phyloP scores from a whole-genome alignment of 2,113 vertebrate species.

The Turnix velox region DNA sequence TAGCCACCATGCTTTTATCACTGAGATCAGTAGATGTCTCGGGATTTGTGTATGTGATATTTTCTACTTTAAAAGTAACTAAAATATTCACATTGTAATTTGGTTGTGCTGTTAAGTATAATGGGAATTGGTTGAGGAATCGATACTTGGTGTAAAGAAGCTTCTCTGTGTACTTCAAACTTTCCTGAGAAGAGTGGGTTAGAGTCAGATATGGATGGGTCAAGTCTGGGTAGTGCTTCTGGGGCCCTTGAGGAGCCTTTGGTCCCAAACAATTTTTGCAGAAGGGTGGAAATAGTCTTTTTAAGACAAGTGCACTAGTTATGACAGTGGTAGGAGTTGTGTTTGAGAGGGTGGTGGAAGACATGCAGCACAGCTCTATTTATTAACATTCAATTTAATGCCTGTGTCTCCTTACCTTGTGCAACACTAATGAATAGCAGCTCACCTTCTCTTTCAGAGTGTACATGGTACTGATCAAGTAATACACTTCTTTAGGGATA shows the following conservation, averaged over 20 bases:
- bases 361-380: not conserved
- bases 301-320: not conserved
- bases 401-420: not conserved
- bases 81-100: not conserved
- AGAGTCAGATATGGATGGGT: not conserved
- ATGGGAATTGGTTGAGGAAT: not conserved
- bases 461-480: not conserved
- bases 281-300: not conserved
- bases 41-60: not conserved
- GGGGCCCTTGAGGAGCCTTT: not conserved
- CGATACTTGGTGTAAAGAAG: not conserved
- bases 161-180: not conserved
- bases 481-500: not conserved
- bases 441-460: not conserved
- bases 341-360: not conserved
- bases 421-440: not conserved
- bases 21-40: not conserved
- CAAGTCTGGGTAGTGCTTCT: not conserved
- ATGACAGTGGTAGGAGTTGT: not conserved
- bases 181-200: not conserved
- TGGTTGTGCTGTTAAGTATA: not conserved
- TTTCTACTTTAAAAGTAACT: not conserved
- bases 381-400: not conserved
- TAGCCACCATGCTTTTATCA: rapidly evolving
- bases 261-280: not conserved